Conservation (phyloP, 92 coral and sea anemone genomes). For the Meandrina meandrites region DNA sequence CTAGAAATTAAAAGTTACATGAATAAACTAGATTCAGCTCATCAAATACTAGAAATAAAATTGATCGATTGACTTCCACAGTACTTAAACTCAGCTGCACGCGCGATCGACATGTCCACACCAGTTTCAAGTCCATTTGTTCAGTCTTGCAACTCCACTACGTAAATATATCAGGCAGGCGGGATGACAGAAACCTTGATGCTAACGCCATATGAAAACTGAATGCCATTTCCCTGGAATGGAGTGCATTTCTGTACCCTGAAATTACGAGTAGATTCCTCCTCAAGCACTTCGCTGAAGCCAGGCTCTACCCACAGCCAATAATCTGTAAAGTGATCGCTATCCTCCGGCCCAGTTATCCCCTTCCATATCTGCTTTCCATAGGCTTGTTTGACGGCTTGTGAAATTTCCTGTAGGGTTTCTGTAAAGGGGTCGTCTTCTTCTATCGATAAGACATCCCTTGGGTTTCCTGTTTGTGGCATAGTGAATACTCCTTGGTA, state of each 20-base stretch:
- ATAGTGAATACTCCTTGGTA: background rate
- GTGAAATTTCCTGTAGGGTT: background rate
- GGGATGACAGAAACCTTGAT: background rate
- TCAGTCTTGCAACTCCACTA: no score
- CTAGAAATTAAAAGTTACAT: no score
- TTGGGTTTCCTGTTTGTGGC: constrained; percentile 1
- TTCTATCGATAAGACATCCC: background rate
- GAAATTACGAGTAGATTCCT: background rate
- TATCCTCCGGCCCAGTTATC: constrained; percentile 9
- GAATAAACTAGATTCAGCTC: no score
- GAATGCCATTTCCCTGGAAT: background rate
- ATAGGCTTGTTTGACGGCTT: background rate
- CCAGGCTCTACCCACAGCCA: constrained; percentile 14
- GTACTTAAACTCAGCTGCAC: no score
- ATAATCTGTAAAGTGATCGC: background rate
- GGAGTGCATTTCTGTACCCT: background rate
- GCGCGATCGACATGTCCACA: no score
- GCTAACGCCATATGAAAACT: background rate
- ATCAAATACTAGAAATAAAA: no score
- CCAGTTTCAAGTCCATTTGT: no score
- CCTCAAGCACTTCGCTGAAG: background rate
- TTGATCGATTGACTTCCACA: no score
- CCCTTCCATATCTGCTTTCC: constrained; percentile 16
- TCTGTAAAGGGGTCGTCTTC: background rate
- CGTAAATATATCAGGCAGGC: no score